Evolutionary conservation across 2,888 invertebrate genomes (phyloP).

Genomic region (Hylaea fasciaria): DNA sequence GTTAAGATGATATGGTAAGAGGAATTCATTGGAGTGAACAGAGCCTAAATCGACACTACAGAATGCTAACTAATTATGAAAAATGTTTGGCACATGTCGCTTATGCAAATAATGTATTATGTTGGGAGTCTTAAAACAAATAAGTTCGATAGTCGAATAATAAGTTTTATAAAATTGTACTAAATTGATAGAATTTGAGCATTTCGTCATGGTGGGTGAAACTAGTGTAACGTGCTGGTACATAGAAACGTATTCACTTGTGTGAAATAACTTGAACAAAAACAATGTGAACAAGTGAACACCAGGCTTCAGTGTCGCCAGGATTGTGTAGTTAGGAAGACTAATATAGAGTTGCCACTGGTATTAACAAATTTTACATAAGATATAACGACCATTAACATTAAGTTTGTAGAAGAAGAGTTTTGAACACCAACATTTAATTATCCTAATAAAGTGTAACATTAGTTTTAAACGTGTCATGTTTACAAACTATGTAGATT

Average conservation of each 20-base stretch:
- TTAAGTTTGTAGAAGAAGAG: constrained; percentile 13
- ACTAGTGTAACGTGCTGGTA: not conserved
- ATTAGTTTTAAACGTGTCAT: constrained; percentile 35
- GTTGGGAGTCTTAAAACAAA: not conserved
- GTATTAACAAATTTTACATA: not conserved
- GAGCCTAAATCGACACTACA: too few species aligned
- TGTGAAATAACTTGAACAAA: not conserved
- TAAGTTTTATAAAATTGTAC: constrained; percentile 1
- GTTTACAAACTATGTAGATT: constrained; percentile 18
- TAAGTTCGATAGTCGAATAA: constrained; percentile 6
- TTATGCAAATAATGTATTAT: not conserved
- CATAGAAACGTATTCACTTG: not conserved
- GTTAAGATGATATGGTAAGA: too few species aligned
- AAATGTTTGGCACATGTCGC: constrained; percentile 15
- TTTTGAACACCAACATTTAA: constrained; percentile 27
- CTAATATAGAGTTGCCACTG: constrained; percentile 6
- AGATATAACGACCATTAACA: not conserved
- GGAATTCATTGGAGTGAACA: too few species aligned
- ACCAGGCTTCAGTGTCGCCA: not conserved
- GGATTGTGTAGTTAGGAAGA: not conserved
- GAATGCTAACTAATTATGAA: not conserved
- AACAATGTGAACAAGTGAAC: not conserved
- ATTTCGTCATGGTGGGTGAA: constrained; percentile 17
- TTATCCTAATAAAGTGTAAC: constrained; percentile 13
- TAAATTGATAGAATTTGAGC: constrained; percentile 20